These are phyloP conservation scores for Chondrilla cf. caribensis DNA, from an alignment of 37 sponge, comb jelly and placozoan genomes.

Conservation along the genomic window DNA sequence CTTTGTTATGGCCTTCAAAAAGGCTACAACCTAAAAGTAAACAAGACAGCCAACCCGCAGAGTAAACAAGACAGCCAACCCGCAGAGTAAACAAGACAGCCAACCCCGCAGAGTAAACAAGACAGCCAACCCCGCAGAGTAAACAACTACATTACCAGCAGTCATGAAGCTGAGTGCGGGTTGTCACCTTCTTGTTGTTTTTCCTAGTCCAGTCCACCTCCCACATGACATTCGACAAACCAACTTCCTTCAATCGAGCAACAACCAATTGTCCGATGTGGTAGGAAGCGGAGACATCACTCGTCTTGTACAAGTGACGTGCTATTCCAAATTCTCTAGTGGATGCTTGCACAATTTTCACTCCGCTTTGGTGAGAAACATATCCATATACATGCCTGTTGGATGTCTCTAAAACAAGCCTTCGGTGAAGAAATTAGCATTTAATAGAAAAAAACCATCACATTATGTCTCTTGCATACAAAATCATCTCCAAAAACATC, in stretches of 20 bases:
- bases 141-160: too few species aligned
- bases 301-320: constrained; percentile 81
- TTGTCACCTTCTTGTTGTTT: too few species aligned
- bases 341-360: constrained; percentile 72
- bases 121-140: too few species aligned
- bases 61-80: too few species aligned
- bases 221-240: constrained; percentile 80
- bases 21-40: too few species aligned
- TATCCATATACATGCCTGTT: constrained; percentile 69
- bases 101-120: too few species aligned
- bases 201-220: not conserved
- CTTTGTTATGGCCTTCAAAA: not conserved
- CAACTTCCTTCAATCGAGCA: constrained; percentile 51
- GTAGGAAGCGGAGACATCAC: constrained; percentile 78
- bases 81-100: too few species aligned
- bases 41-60: too few species aligned
- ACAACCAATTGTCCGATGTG: constrained; percentile 85
- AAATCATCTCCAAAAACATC: too few species aligned
- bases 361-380: constrained; percentile 75
- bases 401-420: constrained; percentile 53
- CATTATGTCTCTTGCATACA: too few species aligned
- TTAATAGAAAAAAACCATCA: too few species aligned
- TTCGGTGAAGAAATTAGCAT: not conserved
- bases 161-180: too few species aligned
- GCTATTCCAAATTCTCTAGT: constrained; percentile 84